phyloP scores from a whole-genome alignment of 2,888 invertebrate genomes.

The Norana najaformis region DNA sequence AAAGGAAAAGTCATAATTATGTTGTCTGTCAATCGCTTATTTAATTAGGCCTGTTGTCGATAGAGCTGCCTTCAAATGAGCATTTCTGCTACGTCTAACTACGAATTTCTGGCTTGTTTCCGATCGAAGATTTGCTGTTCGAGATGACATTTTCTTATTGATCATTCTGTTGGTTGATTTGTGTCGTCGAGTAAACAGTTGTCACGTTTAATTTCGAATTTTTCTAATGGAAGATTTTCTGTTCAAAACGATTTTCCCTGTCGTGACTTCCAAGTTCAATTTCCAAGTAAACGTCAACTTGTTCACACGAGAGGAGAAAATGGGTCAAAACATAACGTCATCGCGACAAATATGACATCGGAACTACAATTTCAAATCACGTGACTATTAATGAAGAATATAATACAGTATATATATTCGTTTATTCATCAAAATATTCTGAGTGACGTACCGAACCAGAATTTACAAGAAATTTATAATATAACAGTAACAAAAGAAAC shows the following conservation, averaged over 20 bases:
- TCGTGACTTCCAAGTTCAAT: background rate
- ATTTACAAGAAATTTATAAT: no score
- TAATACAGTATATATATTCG: no score
- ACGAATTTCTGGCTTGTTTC: background rate
- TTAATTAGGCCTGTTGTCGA: no score
- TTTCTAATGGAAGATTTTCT: background rate
- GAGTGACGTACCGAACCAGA: no score
- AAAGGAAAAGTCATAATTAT: no score
- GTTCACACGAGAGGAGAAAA: background rate
- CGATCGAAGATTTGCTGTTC: no score
- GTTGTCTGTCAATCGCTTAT: no score
- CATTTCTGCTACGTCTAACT: background rate
- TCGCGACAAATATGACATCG: background rate
- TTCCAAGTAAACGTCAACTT: background rate
- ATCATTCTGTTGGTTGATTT: background rate
- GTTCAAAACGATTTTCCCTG: background rate
- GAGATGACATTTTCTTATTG: no score
- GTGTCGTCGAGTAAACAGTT: background rate
- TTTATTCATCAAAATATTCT: no score
- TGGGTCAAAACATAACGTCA: background rate
- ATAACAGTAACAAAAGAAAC: no score
- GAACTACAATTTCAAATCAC: background rate
- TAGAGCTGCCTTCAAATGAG: no score
- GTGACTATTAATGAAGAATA: no score
- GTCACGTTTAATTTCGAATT: background rate